These are phyloP conservation scores for Limanda limanda DNA, from an alignment of 2,113 vertebrate genomes.

Conservation along the genomic window DNA sequence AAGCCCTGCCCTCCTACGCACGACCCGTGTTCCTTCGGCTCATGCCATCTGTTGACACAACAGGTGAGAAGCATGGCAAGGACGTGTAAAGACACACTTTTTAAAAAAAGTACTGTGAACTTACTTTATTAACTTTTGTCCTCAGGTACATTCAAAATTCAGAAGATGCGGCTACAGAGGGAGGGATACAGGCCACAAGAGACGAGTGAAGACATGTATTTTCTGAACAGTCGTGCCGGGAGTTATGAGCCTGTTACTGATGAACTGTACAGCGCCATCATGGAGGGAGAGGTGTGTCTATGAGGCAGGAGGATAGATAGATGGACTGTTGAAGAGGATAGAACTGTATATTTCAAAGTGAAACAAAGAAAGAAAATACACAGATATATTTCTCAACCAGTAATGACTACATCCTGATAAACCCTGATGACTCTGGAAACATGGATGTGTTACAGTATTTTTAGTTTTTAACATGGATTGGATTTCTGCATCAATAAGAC, in stretches of 20 bases:
- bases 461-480: too few relatives aligned
- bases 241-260: conserved; percentile 84
- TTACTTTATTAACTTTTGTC: neutral
- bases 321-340: neutral
- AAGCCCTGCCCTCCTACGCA: conserved; percentile 87
- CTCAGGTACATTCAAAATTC: conserved; percentile 92
- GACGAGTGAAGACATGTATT: conserved; percentile 84
- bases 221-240: conserved; percentile 83
- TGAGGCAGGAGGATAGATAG: conserved; percentile 55
- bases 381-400: neutral
- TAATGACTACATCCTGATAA: neutral
- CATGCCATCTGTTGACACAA: conserved; percentile 88
- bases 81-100: neutral
- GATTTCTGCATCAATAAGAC: too few relatives aligned
- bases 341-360: neutral
- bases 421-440: too few relatives aligned
- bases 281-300: conserved; percentile 77
- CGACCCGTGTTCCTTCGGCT: conserved; percentile 89
- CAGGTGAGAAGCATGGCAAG: conserved; percentile 80
- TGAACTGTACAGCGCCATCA: conserved; percentile 77
- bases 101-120: neutral
- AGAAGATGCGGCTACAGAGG: conserved; percentile 86
- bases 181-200: conserved; percentile 86
- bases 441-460: too few relatives aligned
- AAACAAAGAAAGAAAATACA: neutral